Base-by-base conservation (phyloP, 1,140 invertebrate species). In the Scaptomyza montana region DNA sequence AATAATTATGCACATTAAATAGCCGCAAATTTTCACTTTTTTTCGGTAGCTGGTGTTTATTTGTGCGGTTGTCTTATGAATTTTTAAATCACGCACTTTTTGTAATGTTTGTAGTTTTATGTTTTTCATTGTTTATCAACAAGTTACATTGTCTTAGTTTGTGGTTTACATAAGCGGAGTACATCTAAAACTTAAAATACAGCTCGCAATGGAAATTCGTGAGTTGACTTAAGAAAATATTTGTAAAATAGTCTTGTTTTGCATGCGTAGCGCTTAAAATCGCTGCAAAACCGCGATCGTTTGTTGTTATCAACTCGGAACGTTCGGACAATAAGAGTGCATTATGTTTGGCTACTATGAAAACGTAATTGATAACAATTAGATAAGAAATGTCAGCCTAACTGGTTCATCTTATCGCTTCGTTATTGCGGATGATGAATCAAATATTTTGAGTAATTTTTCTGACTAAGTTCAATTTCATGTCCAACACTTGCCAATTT, bases 51-150 rank as follows among this genome's bases (percentile, higher is more conserved):
- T 50, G 16, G 12, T n/a, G 30, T 61, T 46, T 33, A 54, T 16
- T 54, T 60, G 8, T 53, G 43, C 28, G 13, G 28, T 10, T 1
- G 30, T 13, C 43, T 39, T 55, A 54, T 60, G 76, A 65, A 59
- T 66, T 87, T 78, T 69, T 74, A 81, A 81, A 64, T 73, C 81
- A 86, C 84, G 78, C 82, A 86, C 78, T 87, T 62, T 61, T 46
- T 51, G 33, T 60, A 28, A 16, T 16, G 21, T 50, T 49, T 80
- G 39, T 70, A 54, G 59, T 10, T 59, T 30, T 66, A 33, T 4
- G 25, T 39, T 12, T 61, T 57, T 59, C 66, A 80, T 67, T 81
- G 82, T 87, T 70, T 78, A 66, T 55, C 61, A 68, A 74, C 67
- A 73, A 68, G 67, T 60, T 68, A 67, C 25, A 51, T 46, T 47